Evolutionary conservation across 2,113 vertebrate species (phyloP).

Genomic region (Ophiodon elongatus): DNA sequence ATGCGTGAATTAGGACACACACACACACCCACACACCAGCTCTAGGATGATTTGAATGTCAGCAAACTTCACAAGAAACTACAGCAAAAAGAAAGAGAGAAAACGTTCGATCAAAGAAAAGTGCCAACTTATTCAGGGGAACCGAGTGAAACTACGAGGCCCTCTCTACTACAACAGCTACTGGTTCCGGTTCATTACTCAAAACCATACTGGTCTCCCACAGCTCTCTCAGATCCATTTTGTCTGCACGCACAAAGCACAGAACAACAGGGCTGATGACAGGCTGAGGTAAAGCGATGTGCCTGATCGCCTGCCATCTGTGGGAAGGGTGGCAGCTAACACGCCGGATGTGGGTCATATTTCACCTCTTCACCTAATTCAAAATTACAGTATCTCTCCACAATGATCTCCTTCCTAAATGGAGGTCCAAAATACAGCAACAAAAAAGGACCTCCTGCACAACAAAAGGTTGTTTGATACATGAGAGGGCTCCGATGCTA

Average conservation of each 20-base stretch:
- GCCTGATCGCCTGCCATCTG: constrained; percentile 60
- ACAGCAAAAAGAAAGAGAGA: constrained; percentile 3
- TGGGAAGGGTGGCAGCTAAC: constrained; percentile 32
- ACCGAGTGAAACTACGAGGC: constrained; percentile 5
- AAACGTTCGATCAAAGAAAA: constrained; percentile 27
- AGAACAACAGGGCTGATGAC: constrained; percentile 75
- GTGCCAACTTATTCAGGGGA: constrained; percentile 26
- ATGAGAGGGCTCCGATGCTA: constrained; percentile 9
- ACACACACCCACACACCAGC: constrained; percentile 47
- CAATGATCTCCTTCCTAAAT: constrained; percentile 36
- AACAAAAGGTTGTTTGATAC: constrained; percentile 38
- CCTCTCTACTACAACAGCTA: constrained; percentile 22
- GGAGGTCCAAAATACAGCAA: constrained; percentile 12
- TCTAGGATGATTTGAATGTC: constrained; percentile 39
- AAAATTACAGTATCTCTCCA: constrained; percentile 57
- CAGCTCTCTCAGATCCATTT: constrained; percentile 65
- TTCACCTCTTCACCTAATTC: constrained; percentile 62
- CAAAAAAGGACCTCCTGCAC: not conserved
- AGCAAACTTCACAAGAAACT: constrained; percentile 4
- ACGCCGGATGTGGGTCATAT: constrained; percentile 60
- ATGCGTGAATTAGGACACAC: constrained; percentile 3
- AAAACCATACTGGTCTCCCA: constrained; percentile 20
- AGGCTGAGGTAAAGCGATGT: constrained; percentile 74
- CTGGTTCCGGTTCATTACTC: constrained; percentile 43
- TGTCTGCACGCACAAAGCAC: constrained; percentile 68